Conservation (phyloP, 1,140 invertebrate species). For the Scaptomyza graminum region DNA sequence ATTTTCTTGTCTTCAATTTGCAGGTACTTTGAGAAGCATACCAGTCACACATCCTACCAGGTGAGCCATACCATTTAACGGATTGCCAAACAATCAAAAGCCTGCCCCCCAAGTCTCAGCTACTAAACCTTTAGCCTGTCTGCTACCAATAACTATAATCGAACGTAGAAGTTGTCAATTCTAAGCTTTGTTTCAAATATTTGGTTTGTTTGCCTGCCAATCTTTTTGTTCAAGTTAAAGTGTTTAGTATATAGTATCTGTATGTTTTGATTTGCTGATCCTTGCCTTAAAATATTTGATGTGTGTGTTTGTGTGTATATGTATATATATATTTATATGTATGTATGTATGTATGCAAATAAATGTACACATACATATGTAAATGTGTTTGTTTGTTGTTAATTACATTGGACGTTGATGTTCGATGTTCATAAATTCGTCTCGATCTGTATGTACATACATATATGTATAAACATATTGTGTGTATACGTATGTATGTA, state of each 20-base stretch:
- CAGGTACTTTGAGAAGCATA: conserved; percentile 98
- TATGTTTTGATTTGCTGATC: too few relatives aligned
- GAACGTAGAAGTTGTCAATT: conserved; percentile 1
- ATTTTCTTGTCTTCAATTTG: conserved; percentile 72
- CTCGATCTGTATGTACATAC: too few relatives aligned
- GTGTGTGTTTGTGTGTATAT: not conserved
- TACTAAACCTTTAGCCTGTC: not conserved
- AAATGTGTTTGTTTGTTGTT: conserved; percentile 5
- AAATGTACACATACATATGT: not conserved
- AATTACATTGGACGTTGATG: too few relatives aligned
- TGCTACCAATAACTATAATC: not conserved
- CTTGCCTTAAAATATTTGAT: too few relatives aligned
- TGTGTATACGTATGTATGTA: not conserved
- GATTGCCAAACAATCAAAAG: not conserved
- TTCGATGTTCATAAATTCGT: too few relatives aligned
- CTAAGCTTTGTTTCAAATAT: conserved; percentile 4
- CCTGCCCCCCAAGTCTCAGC: not conserved
- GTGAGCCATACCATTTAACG: conserved; percentile 85
- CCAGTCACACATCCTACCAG: conserved; percentile 97
- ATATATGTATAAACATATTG: not conserved
- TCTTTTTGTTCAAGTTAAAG: not conserved
- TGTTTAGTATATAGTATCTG: too few relatives aligned
- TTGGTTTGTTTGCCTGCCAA: not conserved
- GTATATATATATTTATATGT: conserved; percentile 9
- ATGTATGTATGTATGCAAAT: not conserved